Evolutionary conservation across 2,113 vertebrate genomes (phyloP).

Genomic region (Mobula birostris): DNA sequence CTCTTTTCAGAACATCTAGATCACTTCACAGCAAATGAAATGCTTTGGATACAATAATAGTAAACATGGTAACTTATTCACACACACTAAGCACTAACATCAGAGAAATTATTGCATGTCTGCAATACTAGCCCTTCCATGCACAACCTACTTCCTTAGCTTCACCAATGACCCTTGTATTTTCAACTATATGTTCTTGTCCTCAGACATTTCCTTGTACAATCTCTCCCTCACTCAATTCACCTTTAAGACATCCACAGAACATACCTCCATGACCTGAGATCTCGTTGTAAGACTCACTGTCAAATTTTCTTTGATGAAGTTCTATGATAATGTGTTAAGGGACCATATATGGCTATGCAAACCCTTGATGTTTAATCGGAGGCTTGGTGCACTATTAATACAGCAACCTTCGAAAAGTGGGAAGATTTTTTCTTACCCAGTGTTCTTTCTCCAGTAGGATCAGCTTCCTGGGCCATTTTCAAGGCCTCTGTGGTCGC

Average conservation of each 20-base stretch:
- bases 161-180: neutral
- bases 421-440: neutral
- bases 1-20: no score
- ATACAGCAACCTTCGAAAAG: no score
- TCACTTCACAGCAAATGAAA: no score
- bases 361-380: neutral
- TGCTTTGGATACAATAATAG: no score
- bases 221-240: neutral
- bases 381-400: neutral
- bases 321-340: neutral
- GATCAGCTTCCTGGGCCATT: constrained; percentile 28
- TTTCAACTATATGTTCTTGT: neutral
- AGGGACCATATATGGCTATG: neutral
- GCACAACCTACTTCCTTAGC: neutral
- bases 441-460: constrained; percentile 3
- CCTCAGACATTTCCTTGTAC: neutral
- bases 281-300: neutral
- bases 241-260: neutral
- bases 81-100: no score
- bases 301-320: neutral
- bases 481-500: constrained; percentile 30
- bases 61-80: no score
- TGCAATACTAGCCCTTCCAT: neutral
- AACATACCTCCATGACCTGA: neutral
- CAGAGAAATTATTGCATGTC: neutral